Percentiles rank a stretch among this genome's conserved stretches.
phyloP scores from a whole-genome alignment of 2,888 invertebrate genomes.

The Agrotis puta region DNA sequence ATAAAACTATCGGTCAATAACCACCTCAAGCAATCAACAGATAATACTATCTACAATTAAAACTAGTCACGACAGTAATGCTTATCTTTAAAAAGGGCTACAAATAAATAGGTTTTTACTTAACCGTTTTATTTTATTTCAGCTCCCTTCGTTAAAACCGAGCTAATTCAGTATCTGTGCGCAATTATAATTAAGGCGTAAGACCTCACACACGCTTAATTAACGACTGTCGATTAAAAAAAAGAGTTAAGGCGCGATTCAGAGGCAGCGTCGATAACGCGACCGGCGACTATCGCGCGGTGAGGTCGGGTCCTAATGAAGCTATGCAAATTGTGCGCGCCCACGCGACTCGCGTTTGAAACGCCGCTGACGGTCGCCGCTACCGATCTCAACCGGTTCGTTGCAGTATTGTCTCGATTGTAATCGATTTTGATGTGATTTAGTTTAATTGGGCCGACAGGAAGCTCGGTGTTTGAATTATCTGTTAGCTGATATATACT shows the following conservation, averaged over 20 bases:
- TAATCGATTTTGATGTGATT: conserved; percentile 67
- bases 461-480: conserved; percentile 50
- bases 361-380: conserved; percentile 63
- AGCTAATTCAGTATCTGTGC: conserved; percentile 73
- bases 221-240: conserved; percentile 75
- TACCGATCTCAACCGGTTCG: conserved; percentile 61
- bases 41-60: conserved; percentile 65
- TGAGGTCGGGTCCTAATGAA: conserved; percentile 76
- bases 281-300: conserved; percentile 72
- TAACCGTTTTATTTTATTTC: conserved; percentile 52
- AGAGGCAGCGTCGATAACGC: conserved; percentile 67
- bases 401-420: conserved; percentile 63
- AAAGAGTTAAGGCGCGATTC: conserved; percentile 68
- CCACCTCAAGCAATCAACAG: conserved; percentile 59
- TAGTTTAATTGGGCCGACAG: conserved; percentile 60
- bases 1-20: conserved; percentile 58
- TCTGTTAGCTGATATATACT: conserved; percentile 44
- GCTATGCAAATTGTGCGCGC: conserved; percentile 79
- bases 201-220: conserved; percentile 85
- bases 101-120: conserved; percentile 55
- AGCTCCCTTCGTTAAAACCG: conserved; percentile 58
- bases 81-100: conserved; percentile 57
- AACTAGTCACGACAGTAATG: conserved; percentile 63
- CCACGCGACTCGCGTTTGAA: conserved; percentile 70
- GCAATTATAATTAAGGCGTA: conserved; percentile 84